A percentile compares a stretch with the other conserved stretches of the same genome.
These are phyloP conservation scores for Ferrisia virgata DNA, from an alignment of 2,888 invertebrate genomes.

Conservation along the genomic window DNA sequence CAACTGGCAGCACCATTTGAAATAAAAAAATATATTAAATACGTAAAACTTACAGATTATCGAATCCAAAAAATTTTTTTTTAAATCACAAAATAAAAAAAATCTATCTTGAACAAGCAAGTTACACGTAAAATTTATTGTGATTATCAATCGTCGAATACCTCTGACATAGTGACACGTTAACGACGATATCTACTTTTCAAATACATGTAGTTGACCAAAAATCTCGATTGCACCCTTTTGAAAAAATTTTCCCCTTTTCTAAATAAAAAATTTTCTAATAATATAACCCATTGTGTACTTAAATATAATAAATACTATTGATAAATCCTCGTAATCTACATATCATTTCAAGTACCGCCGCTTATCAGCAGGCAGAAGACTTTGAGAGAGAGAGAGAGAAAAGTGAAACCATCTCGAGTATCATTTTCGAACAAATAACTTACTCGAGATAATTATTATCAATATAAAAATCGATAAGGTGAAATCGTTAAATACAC, in stretches of 20 bases:
- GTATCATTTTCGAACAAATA: conserved; percentile 20
- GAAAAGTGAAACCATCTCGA: not conserved
- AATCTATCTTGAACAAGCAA: too few relatives aligned
- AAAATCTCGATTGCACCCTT: not conserved
- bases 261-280: not conserved
- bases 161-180: not conserved
- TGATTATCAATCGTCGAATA: not conserved
- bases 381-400: not conserved
- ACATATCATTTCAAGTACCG: not conserved
- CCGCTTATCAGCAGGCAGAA: not conserved
- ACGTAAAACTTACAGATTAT: not conserved
- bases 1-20: not conserved
- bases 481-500: conserved; percentile 5
- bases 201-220: not conserved
- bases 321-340: not conserved
- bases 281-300: not conserved
- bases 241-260: conserved; percentile 8
- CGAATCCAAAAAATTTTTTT: not conserved
- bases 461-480: conserved; percentile 23
- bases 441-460: conserved; percentile 14
- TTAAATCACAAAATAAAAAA: too few relatives aligned
- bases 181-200: not conserved
- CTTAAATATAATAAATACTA: conserved; percentile 8
- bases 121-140: not conserved
- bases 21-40: not conserved